Conservation (phyloP, 1,140 invertebrate species). For the Dolichoris vasculosae region DNA sequence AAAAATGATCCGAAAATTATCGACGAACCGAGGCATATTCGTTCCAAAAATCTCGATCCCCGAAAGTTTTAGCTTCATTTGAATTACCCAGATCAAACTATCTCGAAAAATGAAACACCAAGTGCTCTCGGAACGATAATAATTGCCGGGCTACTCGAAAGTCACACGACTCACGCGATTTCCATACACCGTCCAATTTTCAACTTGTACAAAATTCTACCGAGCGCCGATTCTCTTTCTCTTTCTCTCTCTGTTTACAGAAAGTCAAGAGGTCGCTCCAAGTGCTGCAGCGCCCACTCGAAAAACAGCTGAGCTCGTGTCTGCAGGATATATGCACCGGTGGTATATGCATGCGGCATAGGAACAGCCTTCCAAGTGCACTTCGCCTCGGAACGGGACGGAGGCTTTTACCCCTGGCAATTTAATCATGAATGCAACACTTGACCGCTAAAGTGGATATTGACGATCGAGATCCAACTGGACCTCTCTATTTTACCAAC, state of each 20-base stretch:
- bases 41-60: too few species aligned
- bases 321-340: slow-evolving; percentile 10
- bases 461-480: neutral
- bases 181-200: neutral
- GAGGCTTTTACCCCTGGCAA: slow-evolving; percentile 1
- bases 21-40: too few species aligned
- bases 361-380: slow-evolving; percentile 28
- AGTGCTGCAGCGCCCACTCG: neutral
- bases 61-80: neutral
- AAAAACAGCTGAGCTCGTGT: slow-evolving; percentile 51
- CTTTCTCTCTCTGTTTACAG: slow-evolving; percentile 4
- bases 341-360: slow-evolving; percentile 10
- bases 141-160: neutral
- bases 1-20: too few species aligned
- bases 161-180: neutral
- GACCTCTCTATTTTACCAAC: neutral
- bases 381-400: neutral
- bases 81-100: neutral
- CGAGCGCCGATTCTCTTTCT: neutral
- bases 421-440: slow-evolving; percentile 46
- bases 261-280: slow-evolving; percentile 15
- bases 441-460: slow-evolving; percentile 42
- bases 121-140: neutral
- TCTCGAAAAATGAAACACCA: neutral
- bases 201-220: neutral